A percentile compares a stretch with the other conserved stretches of the same genome.
Conservation (phyloP, 2,113 vertebrate species). For the Dendropsophus ebraccatus region DNA sequence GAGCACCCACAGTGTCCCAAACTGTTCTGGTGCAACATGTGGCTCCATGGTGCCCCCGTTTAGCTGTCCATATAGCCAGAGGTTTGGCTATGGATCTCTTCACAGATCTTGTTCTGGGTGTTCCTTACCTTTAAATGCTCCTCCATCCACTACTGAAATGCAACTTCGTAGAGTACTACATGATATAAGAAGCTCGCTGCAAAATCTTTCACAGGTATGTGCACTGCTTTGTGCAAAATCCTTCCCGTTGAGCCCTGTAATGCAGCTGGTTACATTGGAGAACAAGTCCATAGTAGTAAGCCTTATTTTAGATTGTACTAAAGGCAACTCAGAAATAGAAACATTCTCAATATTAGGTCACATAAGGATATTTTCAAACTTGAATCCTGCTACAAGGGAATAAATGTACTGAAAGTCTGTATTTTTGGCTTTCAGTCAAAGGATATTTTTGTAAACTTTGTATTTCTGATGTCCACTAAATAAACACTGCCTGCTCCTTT, state of each 20-base stretch:
- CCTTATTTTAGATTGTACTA: background rate
- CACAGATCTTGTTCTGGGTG: conserved; percentile 64
- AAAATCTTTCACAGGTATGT: conserved; percentile 87
- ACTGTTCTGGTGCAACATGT: conserved; percentile 69
- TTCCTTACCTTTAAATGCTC: conserved; percentile 32
- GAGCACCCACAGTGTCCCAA: conserved; percentile 88
- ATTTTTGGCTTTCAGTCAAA: background rate
- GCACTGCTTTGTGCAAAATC: too few species aligned
- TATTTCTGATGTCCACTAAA: background rate
- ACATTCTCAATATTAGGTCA: too few species aligned
- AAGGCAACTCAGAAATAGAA: too few species aligned
- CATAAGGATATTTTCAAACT: background rate
- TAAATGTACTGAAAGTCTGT: conserved; percentile 3
- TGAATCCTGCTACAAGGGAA: too few species aligned
- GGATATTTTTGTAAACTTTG: background rate
- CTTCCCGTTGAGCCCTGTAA: too few species aligned
- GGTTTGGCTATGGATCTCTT: conserved; percentile 63
- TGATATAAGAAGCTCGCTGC: conserved; percentile 89
- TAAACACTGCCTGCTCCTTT: background rate
- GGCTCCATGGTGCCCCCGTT: conserved; percentile 64
- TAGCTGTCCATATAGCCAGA: conserved; percentile 68
- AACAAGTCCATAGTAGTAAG: background rate
- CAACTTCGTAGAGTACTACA: conserved; percentile 92
- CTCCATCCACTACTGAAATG: conserved; percentile 87
- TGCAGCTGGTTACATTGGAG: background rate